Base-by-base conservation (phyloP, 2,888 invertebrate species). In the Philereme transversata region DNA sequence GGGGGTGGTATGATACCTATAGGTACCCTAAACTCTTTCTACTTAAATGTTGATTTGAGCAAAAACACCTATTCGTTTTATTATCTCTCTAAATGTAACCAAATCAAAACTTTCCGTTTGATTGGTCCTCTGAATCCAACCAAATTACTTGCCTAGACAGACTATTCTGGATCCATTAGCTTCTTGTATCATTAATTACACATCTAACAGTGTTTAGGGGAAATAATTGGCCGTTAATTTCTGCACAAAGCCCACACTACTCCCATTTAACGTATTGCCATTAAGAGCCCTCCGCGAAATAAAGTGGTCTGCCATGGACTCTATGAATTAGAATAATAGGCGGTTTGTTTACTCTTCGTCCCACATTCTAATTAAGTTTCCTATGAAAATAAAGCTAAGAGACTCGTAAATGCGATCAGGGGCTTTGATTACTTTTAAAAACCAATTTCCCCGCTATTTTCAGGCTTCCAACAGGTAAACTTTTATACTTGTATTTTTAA, bases 281-380 rank as follows among this genome's bases (percentile, higher is more conserved):
- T 46, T 45, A 46, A 71, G 70, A 51, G 71, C 69, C 51, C 75
- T 71, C 70, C 55, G 40, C 65, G 61, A 69, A 75, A 76, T 71
- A 74, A 76, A 78, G 76, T 75, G 76, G 69, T 64, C 73, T 68
- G 69, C 62, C 50, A 67, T 66, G 67, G 67, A 72, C 71, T 59
- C 63, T 73, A 73, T 75, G 72, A 75, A 77, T 79, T 75, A 77
- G 68, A 81, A 81, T 78, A 76, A 77, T 73, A 77, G 69, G 11
- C 9, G 33, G 41, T 59, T 65, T 68, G 66, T 63, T 61, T 64
- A 63, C 51, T 59, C 55, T 62, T 64, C 52, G 46, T 52, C 66
- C 62, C 52, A 71, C 64, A 64, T 66, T 71, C 64, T 51, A 64
- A 69, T 72, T 50, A 55, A 51, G 33, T 50, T 49, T 8, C 36